These are phyloP conservation scores for Staurois parvus DNA, from an alignment of 2,797 vertebrate genomes.

Conservation along the genomic window DNA sequence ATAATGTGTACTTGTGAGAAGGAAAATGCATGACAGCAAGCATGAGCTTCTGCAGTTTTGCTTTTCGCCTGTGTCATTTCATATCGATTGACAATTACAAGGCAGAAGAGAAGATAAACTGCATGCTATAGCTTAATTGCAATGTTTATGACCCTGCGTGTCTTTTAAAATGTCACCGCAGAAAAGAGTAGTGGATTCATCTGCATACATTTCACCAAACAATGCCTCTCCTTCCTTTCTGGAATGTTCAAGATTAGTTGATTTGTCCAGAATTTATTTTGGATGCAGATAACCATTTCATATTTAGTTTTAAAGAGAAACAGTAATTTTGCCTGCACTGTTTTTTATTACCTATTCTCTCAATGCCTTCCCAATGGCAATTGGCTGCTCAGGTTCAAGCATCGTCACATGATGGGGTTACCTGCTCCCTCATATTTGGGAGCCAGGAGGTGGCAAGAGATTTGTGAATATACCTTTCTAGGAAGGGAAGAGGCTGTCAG, in stretches of 20 bases:
- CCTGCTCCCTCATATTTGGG: too few species aligned
- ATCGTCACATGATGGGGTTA: too few species aligned
- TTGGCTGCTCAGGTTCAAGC: too few species aligned
- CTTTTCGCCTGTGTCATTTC: constrained; percentile 38
- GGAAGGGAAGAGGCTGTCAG: too few species aligned
- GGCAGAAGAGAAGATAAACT: constrained; percentile 41
- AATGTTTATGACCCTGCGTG: constrained; percentile 40
- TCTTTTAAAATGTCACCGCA: constrained; percentile 49
- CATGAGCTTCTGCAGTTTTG: constrained; percentile 27
- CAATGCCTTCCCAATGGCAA: too few species aligned
- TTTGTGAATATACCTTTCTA: too few species aligned
- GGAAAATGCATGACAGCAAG: constrained; percentile 43
- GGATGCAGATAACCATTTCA: background rate
- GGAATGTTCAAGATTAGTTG: constrained; percentile 20
- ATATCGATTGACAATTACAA: constrained; percentile 52
- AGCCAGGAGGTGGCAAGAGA: too few species aligned
- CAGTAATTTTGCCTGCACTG: too few species aligned
- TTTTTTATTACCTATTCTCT: background rate
- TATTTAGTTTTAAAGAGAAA: background rate
- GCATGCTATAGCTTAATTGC: constrained; percentile 46
- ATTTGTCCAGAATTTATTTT: background rate
- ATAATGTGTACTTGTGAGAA: constrained; percentile 51
- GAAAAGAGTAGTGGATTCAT: constrained; percentile 28
- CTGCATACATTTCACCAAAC: constrained; percentile 25
- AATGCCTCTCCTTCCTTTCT: constrained; percentile 5